A percentile compares a stretch with the other conserved stretches of the same genome.
These are phyloP conservation scores for Heliocidaris erythrogramma DNA, from an alignment of 35 echinoderm and acorn worm species.

Conservation along the genomic window DNA sequence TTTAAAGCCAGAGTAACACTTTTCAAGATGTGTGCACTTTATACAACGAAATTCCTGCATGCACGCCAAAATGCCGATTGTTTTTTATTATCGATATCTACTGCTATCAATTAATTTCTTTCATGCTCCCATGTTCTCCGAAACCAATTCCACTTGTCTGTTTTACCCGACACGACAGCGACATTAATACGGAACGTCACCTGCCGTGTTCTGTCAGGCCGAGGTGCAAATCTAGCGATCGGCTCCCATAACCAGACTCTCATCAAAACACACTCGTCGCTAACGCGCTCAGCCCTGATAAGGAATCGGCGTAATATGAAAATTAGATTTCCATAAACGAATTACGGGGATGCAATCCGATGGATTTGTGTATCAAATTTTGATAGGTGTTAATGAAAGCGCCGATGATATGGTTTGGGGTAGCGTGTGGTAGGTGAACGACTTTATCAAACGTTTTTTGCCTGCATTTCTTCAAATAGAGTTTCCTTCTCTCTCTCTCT, in stretches of 20 bases:
- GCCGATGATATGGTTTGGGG: neutral
- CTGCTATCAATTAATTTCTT: no score
- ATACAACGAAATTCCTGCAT: no score
- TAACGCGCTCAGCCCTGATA: constrained; percentile 36
- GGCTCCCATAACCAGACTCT: neutral
- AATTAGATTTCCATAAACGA: constrained; percentile 45
- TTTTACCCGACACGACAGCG: neutral
- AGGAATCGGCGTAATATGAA: constrained; percentile 35
- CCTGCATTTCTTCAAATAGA: neutral
- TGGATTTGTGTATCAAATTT: constrained; percentile 15
- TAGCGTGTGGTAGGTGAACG: neutral
- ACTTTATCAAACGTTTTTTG: neutral
- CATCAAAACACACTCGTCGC: constrained; percentile 34
- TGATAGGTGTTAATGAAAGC: neutral
- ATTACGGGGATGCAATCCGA: neutral
- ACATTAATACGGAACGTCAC: neutral
- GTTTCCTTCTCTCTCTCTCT: neutral
- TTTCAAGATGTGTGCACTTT: no score
- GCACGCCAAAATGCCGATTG: no score
- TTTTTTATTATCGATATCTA: no score
- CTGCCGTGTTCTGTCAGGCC: neutral
- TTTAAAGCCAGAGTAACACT: no score
- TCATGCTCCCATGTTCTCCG: no score
- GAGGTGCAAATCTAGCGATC: neutral
- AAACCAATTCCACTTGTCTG: neutral